Evolutionary conservation across 35 echinoderm and acorn worm species (phyloP), one percentile per base, ranked within the genome.

Genomic region (Heliocidaris tuberculata): DNA sequence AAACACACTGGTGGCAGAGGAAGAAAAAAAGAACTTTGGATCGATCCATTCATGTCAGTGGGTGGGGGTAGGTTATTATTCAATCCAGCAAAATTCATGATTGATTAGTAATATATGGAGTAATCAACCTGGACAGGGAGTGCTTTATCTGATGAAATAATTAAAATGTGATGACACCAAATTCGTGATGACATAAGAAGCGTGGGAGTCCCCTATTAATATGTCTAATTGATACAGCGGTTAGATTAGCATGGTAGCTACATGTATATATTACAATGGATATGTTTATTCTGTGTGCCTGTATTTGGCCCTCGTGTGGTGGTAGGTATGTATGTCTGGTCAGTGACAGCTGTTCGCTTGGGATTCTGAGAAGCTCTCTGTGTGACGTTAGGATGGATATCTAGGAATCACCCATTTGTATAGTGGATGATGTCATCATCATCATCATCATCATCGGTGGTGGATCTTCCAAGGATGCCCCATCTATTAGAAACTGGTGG

Each of bases 31-130:
- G 13, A 59, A 56, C 9, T 52, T 13, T 56, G 91, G 91, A 93
- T 93, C 91, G 91, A 93, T 93, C 91, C 91, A 93, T 93, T 93
- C 50, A 13, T 48, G 91, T 31, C 47, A 49, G 50, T 49, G 91
- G 91, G 91, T 93, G 91, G 91, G 91, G 29, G 9, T 59, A 59
- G 29, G 48, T 89, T 42, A 47, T 89, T 89, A 89, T 12, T 89
- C 31, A 89, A n/a, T n/a, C 31, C 31, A 89, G 87, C 47, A 48
- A 47, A 89, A 89, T 89, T 9, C 87, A 32, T 32, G 47, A 89
- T 48, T 89, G 87, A 89, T 47, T 89, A 89, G 29, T 89, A 42
- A 42, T 42, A 42, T 3, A 42, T 42, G 35, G 0, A 42, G 35
- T 42, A 78, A 78, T 78, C 65, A 70, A 70, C 60, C 60, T 0